A percentile compares a stretch with the other conserved stretches of the same genome.
These are phyloP conservation scores for Adelges cooleyi DNA, from an alignment of 1,140 invertebrate genomes.

Conservation along the genomic window DNA sequence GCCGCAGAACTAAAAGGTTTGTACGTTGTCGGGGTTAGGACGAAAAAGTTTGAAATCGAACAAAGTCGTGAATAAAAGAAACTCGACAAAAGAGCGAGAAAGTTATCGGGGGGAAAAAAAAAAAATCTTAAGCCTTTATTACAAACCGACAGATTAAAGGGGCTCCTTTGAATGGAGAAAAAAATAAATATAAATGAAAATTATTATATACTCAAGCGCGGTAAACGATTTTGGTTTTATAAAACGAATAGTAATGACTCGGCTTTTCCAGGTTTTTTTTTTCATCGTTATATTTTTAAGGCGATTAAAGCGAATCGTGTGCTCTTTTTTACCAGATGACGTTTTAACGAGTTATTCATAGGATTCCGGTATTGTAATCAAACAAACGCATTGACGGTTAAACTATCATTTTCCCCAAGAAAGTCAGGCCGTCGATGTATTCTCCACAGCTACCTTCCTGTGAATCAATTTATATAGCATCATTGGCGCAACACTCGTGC, in stretches of 20 bases:
- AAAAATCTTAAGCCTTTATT: neutral
- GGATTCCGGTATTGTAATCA: too few species aligned
- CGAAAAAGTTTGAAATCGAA: neutral
- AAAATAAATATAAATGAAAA: conserved; percentile 1
- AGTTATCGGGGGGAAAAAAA: conserved; percentile 9
- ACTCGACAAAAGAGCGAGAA: neutral
- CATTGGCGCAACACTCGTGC: too few species aligned
- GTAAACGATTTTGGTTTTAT: neutral
- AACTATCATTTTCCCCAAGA: too few species aligned
- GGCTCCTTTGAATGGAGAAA: neutral
- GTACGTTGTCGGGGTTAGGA: neutral
- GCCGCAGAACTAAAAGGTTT: neutral
- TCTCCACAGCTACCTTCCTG: too few species aligned
- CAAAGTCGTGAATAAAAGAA: neutral
- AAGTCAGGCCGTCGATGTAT: too few species aligned
- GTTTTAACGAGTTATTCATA: neutral
- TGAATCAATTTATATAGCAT: too few species aligned
- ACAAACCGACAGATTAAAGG: conserved; percentile 15
- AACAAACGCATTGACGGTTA: too few species aligned
- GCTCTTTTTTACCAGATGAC: neutral
- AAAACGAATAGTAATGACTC: neutral
- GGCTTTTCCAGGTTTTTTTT: too few species aligned
- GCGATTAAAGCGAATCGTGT: neutral
- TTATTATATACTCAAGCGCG: neutral
- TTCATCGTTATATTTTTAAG: neutral